Percentiles rank a stretch among this genome's conserved stretches.
These are phyloP conservation scores for Tenrec ecaudatus DNA, from an alignment of 2,113 vertebrate species.

Conservation along the genomic window DNA sequence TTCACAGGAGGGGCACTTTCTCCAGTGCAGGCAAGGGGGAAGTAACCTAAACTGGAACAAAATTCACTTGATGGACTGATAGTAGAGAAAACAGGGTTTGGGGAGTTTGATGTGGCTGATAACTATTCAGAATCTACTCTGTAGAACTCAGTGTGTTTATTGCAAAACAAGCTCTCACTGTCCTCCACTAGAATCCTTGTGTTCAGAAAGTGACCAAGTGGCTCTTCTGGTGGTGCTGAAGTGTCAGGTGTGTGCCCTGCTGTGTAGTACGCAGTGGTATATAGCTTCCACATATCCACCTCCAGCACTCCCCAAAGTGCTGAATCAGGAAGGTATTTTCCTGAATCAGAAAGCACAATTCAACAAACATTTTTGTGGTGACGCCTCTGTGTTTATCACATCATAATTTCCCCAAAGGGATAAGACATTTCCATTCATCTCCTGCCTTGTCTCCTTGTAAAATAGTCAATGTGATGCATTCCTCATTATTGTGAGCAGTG, in stretches of 20 bases:
- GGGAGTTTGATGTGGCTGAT: neutral
- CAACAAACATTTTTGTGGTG: neutral
- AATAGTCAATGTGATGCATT: neutral
- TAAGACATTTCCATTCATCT: neutral
- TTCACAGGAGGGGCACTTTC: no score
- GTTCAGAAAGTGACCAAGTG: neutral
- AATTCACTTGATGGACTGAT: neutral
- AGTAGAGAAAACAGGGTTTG: neutral
- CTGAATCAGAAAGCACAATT: neutral
- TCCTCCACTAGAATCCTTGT: neutral
- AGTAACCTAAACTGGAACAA: neutral
- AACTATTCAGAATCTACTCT: neutral
- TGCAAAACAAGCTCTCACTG: neutral
- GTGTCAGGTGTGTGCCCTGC: neutral
- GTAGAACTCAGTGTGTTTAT: neutral
- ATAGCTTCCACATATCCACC: no score
- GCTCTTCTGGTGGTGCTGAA: neutral
- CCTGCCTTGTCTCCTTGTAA: neutral
- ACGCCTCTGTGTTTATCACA: neutral
- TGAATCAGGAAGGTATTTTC: neutral
- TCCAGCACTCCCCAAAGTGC: neutral
- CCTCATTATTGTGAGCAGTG: neutral
- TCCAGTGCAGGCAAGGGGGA: neutral
- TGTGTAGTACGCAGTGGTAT: neutral
- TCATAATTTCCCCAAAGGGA: neutral